These are phyloP conservation scores for Mirounga angustirostris DNA, from an alignment of 2,113 vertebrate species.

Conservation along the genomic window DNA sequence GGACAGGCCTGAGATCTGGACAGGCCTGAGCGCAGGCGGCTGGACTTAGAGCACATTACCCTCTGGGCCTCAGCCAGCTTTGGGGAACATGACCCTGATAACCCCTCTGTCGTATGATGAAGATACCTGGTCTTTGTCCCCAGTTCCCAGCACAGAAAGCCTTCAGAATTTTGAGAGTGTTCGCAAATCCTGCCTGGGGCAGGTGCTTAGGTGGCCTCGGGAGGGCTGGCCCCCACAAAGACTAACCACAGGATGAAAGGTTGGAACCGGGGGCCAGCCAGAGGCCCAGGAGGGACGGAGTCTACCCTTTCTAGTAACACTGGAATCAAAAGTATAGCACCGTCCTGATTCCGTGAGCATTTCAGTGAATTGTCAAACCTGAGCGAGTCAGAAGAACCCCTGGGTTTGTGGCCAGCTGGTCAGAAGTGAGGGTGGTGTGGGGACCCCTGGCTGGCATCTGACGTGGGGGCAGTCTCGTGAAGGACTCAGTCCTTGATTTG, in stretches of 20 bases:
- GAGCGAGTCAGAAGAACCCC: too few species aligned
- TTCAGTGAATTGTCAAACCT: neutral
- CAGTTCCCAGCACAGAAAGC: neutral
- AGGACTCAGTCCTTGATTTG: neutral
- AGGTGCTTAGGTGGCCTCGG: neutral
- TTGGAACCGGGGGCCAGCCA: neutral
- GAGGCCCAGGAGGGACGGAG: neutral
- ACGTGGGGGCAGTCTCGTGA: neutral
- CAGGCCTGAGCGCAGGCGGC: neutral
- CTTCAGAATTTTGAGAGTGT: neutral
- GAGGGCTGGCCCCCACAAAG: neutral
- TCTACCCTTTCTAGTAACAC: neutral
- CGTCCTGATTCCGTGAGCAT: neutral
- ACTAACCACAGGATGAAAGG: neutral
- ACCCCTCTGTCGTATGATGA: too few species aligned
- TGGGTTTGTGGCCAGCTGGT: too few species aligned
- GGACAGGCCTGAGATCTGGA: neutral
- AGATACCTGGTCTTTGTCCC: neutral
- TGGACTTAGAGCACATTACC: neutral
- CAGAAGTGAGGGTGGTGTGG: neutral
- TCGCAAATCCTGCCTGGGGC: neutral
- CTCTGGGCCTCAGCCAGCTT: neutral
- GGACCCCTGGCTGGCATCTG: neutral
- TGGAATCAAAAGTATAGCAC: neutral
- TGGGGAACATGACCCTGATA: rapidly evolving